phyloP scores from a whole-genome alignment of 2,888 invertebrate species.

The Cosmia trapezina region DNA sequence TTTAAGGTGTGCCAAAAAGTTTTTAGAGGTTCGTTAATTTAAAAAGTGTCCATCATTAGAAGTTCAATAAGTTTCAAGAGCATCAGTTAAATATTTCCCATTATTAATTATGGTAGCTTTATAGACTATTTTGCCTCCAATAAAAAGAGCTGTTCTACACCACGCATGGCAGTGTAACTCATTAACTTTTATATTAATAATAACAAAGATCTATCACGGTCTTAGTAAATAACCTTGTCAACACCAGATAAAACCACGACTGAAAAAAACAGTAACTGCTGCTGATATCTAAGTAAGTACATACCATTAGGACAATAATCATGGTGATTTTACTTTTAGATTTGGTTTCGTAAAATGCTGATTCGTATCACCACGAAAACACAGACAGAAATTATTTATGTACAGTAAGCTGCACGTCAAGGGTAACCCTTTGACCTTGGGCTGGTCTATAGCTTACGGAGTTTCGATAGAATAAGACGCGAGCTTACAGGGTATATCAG shows the following conservation, averaged over 20 bases:
- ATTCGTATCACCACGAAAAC: background rate
- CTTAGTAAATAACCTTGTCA: background rate
- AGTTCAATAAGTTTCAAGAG: too few species aligned
- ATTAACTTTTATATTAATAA: background rate
- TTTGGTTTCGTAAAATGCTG: background rate
- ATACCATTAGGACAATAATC: background rate
- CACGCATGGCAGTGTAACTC: background rate
- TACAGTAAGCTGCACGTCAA: too few species aligned
- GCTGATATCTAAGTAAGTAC: background rate
- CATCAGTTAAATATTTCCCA: too few species aligned
- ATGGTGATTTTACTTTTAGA: slow-evolving; percentile 1
- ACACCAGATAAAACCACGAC: background rate
- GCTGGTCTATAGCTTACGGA: background rate
- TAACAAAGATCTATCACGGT: background rate
- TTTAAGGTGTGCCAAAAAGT: too few species aligned
- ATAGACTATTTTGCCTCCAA: background rate
- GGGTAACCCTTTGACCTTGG: background rate
- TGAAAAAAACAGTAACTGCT: background rate
- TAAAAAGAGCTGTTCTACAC: background rate
- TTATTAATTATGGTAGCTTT: background rate
- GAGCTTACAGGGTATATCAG: too few species aligned
- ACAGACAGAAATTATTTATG: background rate
- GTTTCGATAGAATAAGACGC: background rate
- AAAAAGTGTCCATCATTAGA: too few species aligned
- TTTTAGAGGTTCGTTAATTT: too few species aligned